phyloP scores from a whole-genome alignment of 2,888 invertebrate species.

The Tenthredo mesomela region DNA sequence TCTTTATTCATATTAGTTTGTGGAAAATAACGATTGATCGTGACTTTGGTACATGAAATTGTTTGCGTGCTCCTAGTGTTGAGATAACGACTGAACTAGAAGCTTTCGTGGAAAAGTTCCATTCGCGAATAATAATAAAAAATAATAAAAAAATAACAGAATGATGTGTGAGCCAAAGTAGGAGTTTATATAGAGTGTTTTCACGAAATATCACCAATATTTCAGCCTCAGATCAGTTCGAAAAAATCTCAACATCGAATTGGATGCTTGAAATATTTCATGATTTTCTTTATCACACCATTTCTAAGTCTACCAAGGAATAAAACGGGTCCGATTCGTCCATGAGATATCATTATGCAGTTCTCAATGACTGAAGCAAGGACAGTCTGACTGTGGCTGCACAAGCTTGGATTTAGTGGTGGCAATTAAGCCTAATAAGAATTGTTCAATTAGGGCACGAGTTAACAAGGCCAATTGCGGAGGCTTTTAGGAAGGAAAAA shows the following conservation, averaged over 20 bases:
- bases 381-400: slow-evolving; percentile 3
- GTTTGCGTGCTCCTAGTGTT: not conserved
- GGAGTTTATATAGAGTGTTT: not conserved
- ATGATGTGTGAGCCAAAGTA: not conserved
- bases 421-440: slow-evolving; percentile 1
- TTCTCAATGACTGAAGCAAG: slow-evolving; percentile 36
- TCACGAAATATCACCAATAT: not conserved
- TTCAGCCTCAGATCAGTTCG: not conserved
- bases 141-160: not conserved
- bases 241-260: not conserved
- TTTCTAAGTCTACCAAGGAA: not conserved
- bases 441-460: slow-evolving; percentile 30
- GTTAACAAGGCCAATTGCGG: not conserved
- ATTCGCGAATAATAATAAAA: not conserved
- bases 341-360: slow-evolving; percentile 28
- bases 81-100: slow-evolving; percentile 5
- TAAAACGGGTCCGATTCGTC: slow-evolving; percentile 13
- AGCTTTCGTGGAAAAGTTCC: not conserved
- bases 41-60: slow-evolving; percentile 15
- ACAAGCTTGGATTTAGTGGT: slow-evolving; percentile 4
- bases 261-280: not conserved
- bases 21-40: not conserved
- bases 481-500: not conserved
- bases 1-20: not conserved
- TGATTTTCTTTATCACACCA: not conserved